phyloP scores from a whole-genome alignment of 2,888 invertebrate species.

The Ophioninae sp. region DNA sequence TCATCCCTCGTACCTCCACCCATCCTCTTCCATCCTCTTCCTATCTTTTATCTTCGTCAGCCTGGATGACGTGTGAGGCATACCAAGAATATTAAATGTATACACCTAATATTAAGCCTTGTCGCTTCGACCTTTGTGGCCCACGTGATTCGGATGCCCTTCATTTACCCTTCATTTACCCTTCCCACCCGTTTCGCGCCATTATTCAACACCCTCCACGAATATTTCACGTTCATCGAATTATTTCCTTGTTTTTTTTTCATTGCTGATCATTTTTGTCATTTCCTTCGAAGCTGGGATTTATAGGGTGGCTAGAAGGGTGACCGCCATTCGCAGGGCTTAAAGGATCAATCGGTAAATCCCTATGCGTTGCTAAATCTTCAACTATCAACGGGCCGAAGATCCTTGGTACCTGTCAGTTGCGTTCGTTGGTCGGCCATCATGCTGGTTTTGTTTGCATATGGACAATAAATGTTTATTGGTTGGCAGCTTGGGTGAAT shows the following conservation, averaged over 20 bases:
- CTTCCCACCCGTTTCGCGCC: not conserved
- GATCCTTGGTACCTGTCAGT: conserved; percentile 62
- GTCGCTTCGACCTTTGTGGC: conserved; percentile 22
- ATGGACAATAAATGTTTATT: conserved; percentile 72
- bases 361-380: not conserved
- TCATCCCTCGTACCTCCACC: not conserved
- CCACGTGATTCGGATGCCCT: not conserved
- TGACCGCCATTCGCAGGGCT: too few relatives aligned
- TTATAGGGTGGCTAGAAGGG: too few relatives aligned
- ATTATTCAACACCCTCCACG: conserved; percentile 15
- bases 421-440: conserved; percentile 60
- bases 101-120: conserved; percentile 33
- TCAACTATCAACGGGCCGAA: not conserved
- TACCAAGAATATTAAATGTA: conserved; percentile 18
- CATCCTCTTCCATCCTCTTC: conserved; percentile 5
- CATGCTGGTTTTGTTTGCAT: conserved; percentile 67
- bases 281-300: not conserved
- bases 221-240: conserved; percentile 18
- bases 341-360: not conserved
- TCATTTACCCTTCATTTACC: not conserved
- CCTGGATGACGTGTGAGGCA: conserved; percentile 32
- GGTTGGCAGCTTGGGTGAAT: conserved; percentile 66
- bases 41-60: conserved; percentile 40
- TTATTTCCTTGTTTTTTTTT: not conserved
- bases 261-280: not conserved